Base-by-base conservation (phyloP, 2,797 vertebrate species). In the Etheostoma perlongum region DNA sequence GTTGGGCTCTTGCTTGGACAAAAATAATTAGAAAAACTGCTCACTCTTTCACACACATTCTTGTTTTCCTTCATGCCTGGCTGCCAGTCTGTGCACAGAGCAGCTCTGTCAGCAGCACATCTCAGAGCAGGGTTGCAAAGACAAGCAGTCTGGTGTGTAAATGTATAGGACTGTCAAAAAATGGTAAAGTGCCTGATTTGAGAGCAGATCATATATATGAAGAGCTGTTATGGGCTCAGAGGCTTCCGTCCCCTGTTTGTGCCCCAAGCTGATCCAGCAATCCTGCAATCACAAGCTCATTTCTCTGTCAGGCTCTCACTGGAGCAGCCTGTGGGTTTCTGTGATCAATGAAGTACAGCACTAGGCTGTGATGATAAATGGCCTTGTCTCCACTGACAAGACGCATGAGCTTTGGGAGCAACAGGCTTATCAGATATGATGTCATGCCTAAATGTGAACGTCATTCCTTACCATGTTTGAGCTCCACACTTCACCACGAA, bases 401-500 rank as follows among this genome's bases (percentile, higher is more conserved):
- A 52, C 6, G 40, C 40, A 36, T 27, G 42, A 51, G 25, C 53
- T 68, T 10, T 33, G 25, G 52, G 42, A 69, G 76, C 74, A 48
- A 2, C 36, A 36, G 59, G 63, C n/a, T 19, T 0, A 6, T 30
- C 57, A 69, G 47, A 69, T 55, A 15, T 84, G 82, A 90, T 68
- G 79, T 90, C 90, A 86, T 62, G 23, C 72, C 90, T 91, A 91
- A 89, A 91, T 84, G 75, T 30, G 85, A 88, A 76, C 21, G 72
- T 83, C 76, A 79, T 87, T 87, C 86, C 89, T 88, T 74, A 87
- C 88, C 87, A 87, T 90, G 83, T 90, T 89, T 85, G 86, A 84
- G 76, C 85, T 75, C 64, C 47, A 25, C 33, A 53, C 79, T 58
- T 74, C 54, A 60, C 70, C 71, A 18, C 52, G 74, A 88, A 92